These are phyloP conservation scores for Bufo gargarizans DNA, from an alignment of 2,113 vertebrate genomes.

Conservation along the genomic window DNA sequence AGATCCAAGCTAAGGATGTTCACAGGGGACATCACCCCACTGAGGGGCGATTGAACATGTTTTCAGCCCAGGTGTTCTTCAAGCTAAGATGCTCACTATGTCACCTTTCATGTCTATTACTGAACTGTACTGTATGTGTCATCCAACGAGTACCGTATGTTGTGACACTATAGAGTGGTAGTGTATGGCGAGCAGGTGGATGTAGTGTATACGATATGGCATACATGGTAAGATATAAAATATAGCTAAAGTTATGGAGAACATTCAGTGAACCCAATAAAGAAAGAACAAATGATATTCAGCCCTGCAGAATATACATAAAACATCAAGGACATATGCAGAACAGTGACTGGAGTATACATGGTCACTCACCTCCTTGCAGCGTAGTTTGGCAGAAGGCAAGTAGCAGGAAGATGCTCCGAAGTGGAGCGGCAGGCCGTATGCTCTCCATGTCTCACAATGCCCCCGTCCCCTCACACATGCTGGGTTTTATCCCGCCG, in stretches of 20 bases:
- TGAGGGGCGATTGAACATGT: neutral
- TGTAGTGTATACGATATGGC: neutral
- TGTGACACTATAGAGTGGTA: too few species aligned
- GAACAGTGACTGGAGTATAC: neutral
- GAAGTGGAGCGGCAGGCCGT: conserved; percentile 52
- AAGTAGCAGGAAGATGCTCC: conserved; percentile 55
- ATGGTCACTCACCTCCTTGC: conserved; percentile 55
- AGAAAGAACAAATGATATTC: too few species aligned
- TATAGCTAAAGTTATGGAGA: neutral
- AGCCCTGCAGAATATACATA: neutral
- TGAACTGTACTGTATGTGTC: too few species aligned
- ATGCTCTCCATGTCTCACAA: conserved; percentile 60
- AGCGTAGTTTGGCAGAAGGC: conserved; percentile 56
- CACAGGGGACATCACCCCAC: conserved; percentile 15
- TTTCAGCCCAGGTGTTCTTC: neutral
- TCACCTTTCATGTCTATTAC: neutral
- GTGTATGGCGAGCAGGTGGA: neutral
- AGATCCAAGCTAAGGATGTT: neutral
- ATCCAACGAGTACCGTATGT: too few species aligned
- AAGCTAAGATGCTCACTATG: conserved; percentile 9
- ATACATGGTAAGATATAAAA: neutral
- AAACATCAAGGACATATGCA: neutral
- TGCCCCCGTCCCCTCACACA: conserved; percentile 57
- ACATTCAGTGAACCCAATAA: neutral
- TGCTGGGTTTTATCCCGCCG: conserved; percentile 60